A percentile compares a stretch with the other conserved stretches of the same genome.
Conservation (phyloP, 1,140 invertebrate species). For the Sycophaga agraensis region DNA sequence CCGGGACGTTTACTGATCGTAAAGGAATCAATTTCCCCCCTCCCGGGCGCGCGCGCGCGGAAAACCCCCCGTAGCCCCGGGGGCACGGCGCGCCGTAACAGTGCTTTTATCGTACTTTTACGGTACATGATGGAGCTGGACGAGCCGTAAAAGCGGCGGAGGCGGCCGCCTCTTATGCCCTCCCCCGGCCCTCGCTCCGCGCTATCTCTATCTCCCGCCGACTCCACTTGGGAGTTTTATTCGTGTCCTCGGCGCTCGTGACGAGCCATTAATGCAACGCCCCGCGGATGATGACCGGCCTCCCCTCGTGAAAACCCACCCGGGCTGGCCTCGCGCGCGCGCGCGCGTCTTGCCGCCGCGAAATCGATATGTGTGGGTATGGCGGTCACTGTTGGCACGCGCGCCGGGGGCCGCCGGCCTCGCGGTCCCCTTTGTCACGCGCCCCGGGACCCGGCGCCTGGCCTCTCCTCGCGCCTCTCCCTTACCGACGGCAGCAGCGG, state of each 20-base stretch:
- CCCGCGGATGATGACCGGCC: too few relatives aligned
- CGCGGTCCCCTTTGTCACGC: too few relatives aligned
- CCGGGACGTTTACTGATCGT: constrained; percentile 44
- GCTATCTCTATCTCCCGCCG: background rate
- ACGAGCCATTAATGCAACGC: too few relatives aligned
- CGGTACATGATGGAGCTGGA: constrained; percentile 53
- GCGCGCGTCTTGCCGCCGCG: too few relatives aligned
- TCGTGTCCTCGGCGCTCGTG: too few relatives aligned
- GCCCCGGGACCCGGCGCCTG: background rate
- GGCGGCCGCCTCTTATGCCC: background rate
- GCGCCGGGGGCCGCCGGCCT: too few relatives aligned
- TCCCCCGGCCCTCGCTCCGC: background rate
- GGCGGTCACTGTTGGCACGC: too few relatives aligned
- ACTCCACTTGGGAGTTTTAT: background rate
- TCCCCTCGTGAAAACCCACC: too few relatives aligned
- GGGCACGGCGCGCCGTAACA: constrained; percentile 36
- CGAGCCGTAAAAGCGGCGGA: constrained; percentile 48
- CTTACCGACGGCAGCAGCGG: background rate
- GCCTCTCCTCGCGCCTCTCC: background rate
- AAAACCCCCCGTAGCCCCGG: too few relatives aligned
- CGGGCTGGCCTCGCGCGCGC: too few relatives aligned
- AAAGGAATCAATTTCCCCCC: constrained; percentile 51
- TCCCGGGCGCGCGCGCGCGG: background rate
- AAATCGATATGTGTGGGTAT: too few relatives aligned
- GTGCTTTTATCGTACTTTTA: constrained; percentile 55